Evolutionary conservation across 2,113 vertebrate genomes (phyloP).

Genomic region (Brienomyrus longianalis): DNA sequence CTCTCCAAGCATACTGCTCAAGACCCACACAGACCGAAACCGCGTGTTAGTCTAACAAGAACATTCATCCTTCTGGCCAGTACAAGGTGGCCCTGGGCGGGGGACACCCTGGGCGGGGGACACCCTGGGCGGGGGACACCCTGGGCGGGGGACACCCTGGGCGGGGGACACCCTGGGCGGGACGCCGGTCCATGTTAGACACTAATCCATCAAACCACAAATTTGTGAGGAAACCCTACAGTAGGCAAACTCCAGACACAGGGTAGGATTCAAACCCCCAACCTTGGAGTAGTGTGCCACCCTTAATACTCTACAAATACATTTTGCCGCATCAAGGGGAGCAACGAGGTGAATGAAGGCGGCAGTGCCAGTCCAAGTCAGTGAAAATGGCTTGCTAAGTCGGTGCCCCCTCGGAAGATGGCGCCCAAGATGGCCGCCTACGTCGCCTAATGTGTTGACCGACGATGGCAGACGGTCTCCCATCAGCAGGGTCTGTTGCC

Average conservation of each 20-base stretch:
- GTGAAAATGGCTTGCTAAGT: not conserved
- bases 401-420: not conserved
- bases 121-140: no score
- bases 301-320: not conserved
- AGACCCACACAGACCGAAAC: conserved; percentile 14
- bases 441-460: not conserved
- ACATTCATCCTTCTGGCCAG: not conserved
- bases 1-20: conserved; percentile 63
- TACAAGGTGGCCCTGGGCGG: not conserved
- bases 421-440: no score
- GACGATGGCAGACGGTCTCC: not conserved
- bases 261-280: not conserved
- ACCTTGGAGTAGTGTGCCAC: not conserved
- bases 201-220: not conserved
- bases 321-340: not conserved
- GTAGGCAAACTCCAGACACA: not conserved
- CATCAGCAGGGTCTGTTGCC: not conserved
- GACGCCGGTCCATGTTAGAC: not conserved
- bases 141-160: not conserved
- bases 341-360: not conserved
- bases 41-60: not conserved
- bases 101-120: not conserved
- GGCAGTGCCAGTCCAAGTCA: not conserved
- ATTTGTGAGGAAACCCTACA: not conserved
- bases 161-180: not conserved